Conservation (phyloP, 64 coral and sea anemone genomes). For the Anthopleura sola region DNA sequence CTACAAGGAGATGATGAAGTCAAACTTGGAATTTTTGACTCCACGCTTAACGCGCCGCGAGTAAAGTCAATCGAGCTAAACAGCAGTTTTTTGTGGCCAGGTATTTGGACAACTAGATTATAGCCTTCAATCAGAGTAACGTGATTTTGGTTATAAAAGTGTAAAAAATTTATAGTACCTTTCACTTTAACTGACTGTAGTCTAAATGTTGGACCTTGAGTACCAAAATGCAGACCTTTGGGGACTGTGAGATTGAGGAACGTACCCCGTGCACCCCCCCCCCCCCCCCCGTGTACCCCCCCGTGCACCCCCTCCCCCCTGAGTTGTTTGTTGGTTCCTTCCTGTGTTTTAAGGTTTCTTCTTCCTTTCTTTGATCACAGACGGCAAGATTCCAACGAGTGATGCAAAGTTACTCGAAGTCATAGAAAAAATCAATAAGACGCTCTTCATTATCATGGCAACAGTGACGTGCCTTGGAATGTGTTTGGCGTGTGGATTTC, state of each 20-base stretch:
- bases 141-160: too few relatives aligned
- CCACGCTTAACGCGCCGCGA: neutral
- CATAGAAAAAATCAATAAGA: neutral
- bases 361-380: neutral
- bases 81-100: neutral
- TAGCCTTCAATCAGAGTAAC: too few relatives aligned
- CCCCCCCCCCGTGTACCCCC: too few relatives aligned
- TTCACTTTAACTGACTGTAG: too few relatives aligned
- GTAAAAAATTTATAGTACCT: too few relatives aligned
- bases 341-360: neutral
- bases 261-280: too few relatives aligned
- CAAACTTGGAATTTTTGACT: slow-evolving; percentile 8
- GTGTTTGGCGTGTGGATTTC: neutral
- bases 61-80: neutral
- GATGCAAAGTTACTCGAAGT: neutral
- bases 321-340: too few relatives aligned
- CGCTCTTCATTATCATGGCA: slow-evolving; percentile 27
- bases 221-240: too few relatives aligned
- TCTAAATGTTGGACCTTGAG: too few relatives aligned
- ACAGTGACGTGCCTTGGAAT: slow-evolving; percentile 15
- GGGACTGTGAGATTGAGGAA: too few relatives aligned
- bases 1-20: slow-evolving; percentile 39
- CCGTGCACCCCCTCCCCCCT: too few relatives aligned
- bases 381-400: neutral
- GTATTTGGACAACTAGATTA: neutral